Base-by-base conservation (phyloP, 2,888 invertebrate species). In the Pherbina coryleti region DNA sequence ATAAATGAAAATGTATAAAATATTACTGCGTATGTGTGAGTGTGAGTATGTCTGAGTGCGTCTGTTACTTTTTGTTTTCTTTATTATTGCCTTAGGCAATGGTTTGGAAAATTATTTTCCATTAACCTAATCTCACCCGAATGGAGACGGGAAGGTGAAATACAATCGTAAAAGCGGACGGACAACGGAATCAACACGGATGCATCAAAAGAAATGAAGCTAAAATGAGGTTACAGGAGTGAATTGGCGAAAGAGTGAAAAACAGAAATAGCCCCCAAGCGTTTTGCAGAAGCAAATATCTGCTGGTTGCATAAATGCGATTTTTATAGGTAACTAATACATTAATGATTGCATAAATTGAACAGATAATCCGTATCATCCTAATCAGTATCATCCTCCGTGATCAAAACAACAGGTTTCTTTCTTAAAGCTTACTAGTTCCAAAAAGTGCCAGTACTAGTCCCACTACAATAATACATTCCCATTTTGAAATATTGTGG, bases 21-120 rank as follows among this genome's bases (percentile, higher is more conserved):
- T 37, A 66, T 3, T 17, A 14, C n/a, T 1, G 2, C 14, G 51
- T 69, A 51, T 17, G 5, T 14, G 7, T 14, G 11, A 49, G 14
- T 51, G 51, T 9, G 9, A 31, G n/a, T 17, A 8, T 17, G 7
- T n/a, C n/a, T n/a, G n/a, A n/a, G n/a, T n/a, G n/a, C n/a, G 3
- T 28, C 7, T 8, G 3, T 28, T 31, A n/a, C 22, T 9, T 28
- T 31, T 28, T 37, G 19, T 60, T 60, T 57, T 28, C 75, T 80
- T 76, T 75, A 74, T 75, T 77, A 78, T 55, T 79, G 64, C 72
- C 51, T 19, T 5, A 67, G 57, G 72, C 80, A 69, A 77, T 79
- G 79, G 82, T 79, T 83, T 81, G 80, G 83, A 84, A 84, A 83
- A 60, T 75, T 55, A 69, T 75, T 75, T 75, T 75, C 75, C 75